Evolutionary conservation across 1,140 invertebrate species (phyloP).

Genomic region (Bathynomus jamesi): DNA sequence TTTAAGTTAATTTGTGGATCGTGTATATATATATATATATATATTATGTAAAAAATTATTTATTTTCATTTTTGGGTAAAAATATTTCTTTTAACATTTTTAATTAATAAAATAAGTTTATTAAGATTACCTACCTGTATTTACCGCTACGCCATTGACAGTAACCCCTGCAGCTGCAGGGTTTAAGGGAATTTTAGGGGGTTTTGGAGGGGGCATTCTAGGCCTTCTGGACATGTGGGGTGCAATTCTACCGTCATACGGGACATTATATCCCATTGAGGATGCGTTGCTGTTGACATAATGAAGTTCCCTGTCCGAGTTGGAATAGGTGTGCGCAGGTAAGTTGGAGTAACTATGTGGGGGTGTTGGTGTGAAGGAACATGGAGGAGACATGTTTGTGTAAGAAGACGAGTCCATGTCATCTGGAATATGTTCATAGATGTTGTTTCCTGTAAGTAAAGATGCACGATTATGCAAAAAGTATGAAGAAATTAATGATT

Average conservation of each 20-base stretch:
- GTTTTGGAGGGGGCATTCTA: not conserved
- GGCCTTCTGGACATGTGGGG: not conserved
- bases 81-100: no score
- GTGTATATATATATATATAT: no score
- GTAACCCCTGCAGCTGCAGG: not conserved
- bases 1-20: no score
- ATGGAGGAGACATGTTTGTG: not conserved
- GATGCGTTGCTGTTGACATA: not conserved
- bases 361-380: not conserved
- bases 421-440: slow-evolving; percentile 11
- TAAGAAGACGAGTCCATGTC: slow-evolving; percentile 2
- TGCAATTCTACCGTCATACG: not conserved
- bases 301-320: not conserved
- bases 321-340: not conserved
- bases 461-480: no score
- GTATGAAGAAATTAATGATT: no score
- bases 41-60: no score
- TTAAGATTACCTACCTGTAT: not conserved
- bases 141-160: not conserved
- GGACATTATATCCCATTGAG: not conserved
- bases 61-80: no score
- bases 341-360: not conserved
- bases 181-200: not conserved
- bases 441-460: slow-evolving; percentile 4
- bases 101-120: no score